Base-by-base conservation (phyloP, 2,113 vertebrate genomes). In the Eublepharis macularius region DNA sequence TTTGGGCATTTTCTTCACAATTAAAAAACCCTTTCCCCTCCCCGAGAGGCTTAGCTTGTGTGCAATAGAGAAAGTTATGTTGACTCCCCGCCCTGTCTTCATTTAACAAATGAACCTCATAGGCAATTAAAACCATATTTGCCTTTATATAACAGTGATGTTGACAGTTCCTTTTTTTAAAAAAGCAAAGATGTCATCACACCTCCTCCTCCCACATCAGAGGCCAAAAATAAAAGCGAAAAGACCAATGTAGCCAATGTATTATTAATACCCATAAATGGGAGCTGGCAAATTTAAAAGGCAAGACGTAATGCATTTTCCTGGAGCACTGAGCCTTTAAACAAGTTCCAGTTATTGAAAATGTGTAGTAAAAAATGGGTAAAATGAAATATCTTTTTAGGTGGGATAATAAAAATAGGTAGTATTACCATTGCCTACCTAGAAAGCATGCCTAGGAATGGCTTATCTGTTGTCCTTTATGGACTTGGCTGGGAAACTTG, bases 181-280 rank as follows among this genome's bases (percentile, higher is more conserved):
- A 4, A 13, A 26, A 36, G 54, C 34, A 36, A 70, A 72, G 66
- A n/a, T 70, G 45, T 74, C 17, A 45, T 26, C 49, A 29, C 32
- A 9, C 47, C 45, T 16, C n/a, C 66, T 21, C 7, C 47, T 79
- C 74, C 83, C 29, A 45, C 88, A 84, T 89, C 83, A 81, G 84
- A 93, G 60, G 87, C 88, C 86, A 91, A 92, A 93, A 95, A 92
- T 92, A 93, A 94, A 63, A 95, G 94, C 89, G 89, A 93, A 94
- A 95, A 90, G 89, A 79, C 84, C 39, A 7, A 90, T 82, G 93
- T 93, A 91, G 66, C 43, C 90, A 79, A 93, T 94, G 80, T 89
- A 93, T 96, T 96, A 96, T 96, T 95, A 95, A 96, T 93, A 86
- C 41, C 90, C 43, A 85, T 87, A 95, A 95, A 91, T 87, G 92